Percentiles rank a stretch among this genome's conserved stretches.
These are phyloP conservation scores for Erebia epiphron DNA, from an alignment of 2,888 invertebrate species.

Conservation along the genomic window DNA sequence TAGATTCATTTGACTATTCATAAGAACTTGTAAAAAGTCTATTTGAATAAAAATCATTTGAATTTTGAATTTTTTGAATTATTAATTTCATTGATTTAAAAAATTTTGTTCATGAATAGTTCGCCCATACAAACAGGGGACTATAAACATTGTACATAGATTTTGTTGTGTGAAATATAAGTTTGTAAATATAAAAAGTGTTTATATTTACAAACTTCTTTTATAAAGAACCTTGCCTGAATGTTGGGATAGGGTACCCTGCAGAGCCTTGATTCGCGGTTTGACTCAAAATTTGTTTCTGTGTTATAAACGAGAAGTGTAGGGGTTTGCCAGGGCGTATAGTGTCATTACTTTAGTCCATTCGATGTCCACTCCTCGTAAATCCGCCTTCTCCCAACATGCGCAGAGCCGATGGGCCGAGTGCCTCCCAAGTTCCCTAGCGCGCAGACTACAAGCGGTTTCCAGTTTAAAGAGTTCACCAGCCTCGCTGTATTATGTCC, in stretches of 20 bases:
- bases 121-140: background rate
- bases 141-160: slow-evolving; percentile 9
- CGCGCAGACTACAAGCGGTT: slow-evolving; percentile 84
- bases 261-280: slow-evolving; percentile 71
- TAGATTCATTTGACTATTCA: too few species aligned
- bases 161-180: slow-evolving; percentile 25
- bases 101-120: background rate
- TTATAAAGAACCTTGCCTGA: slow-evolving; percentile 88
- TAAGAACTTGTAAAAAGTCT: too few species aligned
- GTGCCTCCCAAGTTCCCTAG: slow-evolving; percentile 85
- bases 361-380: slow-evolving; percentile 58
- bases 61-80: too few species aligned
- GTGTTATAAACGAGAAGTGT: slow-evolving; percentile 41
- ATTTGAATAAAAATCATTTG: too few species aligned
- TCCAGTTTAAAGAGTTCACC: slow-evolving; percentile 78
- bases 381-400: slow-evolving; percentile 81
- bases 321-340: slow-evolving; percentile 39
- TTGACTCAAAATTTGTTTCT: slow-evolving; percentile 6
- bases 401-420: slow-evolving; percentile 86
- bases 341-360: slow-evolving; percentile 30
- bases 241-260: slow-evolving; percentile 99
- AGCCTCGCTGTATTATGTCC: slow-evolving; percentile 86
- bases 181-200: slow-evolving; percentile 59
- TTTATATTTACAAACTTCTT: slow-evolving; percentile 53
- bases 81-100: background rate